phyloP scores from a whole-genome alignment of 2,797 vertebrate species.

The Argya squamiceps region DNA sequence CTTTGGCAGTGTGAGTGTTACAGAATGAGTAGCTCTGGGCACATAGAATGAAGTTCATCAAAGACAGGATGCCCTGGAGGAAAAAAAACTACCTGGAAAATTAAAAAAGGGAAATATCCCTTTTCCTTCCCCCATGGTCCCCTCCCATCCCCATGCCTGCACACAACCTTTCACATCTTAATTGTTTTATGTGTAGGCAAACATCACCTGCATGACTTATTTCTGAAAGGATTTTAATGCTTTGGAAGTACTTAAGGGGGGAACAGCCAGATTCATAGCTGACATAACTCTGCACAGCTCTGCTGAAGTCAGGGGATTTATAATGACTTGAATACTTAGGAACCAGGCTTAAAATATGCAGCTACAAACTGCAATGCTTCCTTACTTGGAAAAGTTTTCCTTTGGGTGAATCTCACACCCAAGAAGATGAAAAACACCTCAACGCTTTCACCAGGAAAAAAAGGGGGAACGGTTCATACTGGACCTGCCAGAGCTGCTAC shows the following conservation, averaged over 20 bases:
- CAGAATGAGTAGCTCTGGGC: neutral
- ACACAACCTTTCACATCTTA: neutral
- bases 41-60: neutral
- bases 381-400: neutral
- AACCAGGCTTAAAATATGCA: slow-evolving; percentile 38
- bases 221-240: neutral
- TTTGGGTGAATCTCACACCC: neutral
- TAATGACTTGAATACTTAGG: neutral
- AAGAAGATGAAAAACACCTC: neutral
- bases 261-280: slow-evolving; percentile 11
- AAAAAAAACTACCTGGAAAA: neutral
- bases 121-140: neutral
- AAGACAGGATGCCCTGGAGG: neutral
- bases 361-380: neutral
- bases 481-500: neutral
- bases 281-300: neutral
- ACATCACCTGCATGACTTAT: neutral
- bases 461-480: neutral
- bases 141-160: neutral
- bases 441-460: neutral
- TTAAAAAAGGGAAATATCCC: neutral
- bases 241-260: neutral
- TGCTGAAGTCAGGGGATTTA: slow-evolving; percentile 40
- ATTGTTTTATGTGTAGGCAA: slow-evolving; percentile 14
- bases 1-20: neutral